Evolutionary conservation across 1,140 invertebrate species (phyloP).

Genomic region (Xylocopa sonorina): DNA sequence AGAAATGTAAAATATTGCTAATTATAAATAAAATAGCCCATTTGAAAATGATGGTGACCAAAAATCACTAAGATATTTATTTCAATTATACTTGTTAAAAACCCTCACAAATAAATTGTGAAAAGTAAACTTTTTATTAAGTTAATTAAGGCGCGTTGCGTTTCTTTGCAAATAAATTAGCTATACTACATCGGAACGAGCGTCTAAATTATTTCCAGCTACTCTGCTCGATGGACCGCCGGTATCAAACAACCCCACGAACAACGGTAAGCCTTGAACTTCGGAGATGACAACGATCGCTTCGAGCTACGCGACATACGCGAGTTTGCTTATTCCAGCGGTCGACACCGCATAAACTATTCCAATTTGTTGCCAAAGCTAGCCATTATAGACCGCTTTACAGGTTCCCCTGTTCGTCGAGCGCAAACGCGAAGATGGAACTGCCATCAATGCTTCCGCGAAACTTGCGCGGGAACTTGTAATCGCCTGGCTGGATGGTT

Average conservation of each 20-base stretch:
- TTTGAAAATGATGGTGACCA: no score
- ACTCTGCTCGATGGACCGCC: neutral
- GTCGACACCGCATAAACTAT: conserved; percentile 17
- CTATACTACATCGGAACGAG: no score
- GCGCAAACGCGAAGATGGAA: neutral
- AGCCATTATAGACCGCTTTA: neutral
- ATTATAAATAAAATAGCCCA: no score
- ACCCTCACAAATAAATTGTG: no score
- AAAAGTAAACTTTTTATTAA: no score
- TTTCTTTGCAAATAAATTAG: no score
- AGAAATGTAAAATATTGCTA: no score
- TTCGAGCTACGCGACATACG: neutral
- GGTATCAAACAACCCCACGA: conserved; percentile 8
- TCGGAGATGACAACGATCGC: neutral
- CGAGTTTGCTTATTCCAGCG: conserved; percentile 9
- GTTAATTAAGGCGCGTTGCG: no score
- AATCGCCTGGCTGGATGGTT: neutral
- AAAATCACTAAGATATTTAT: no score
- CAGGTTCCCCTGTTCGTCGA: neutral
- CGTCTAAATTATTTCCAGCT: neutral
- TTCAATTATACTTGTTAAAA: no score
- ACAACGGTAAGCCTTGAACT: neutral
- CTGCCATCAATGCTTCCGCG: neutral
- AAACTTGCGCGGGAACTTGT: neutral
- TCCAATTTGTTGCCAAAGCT: conserved; percentile 17